Conservation (phyloP, 2,888 invertebrate species). For the Habroteleia sp. region DNA sequence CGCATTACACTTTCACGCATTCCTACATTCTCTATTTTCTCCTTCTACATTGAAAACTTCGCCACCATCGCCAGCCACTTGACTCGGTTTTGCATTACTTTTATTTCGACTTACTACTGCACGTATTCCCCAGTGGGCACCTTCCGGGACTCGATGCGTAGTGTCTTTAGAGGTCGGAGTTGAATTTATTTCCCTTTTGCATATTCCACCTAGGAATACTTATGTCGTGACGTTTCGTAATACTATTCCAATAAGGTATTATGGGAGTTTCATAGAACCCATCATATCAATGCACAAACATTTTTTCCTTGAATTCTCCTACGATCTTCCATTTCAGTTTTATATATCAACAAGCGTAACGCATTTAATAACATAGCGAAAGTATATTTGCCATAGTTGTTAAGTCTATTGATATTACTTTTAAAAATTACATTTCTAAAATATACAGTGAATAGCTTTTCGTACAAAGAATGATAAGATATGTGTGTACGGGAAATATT, state of each 20-base stretch:
- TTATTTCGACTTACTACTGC: conserved; percentile 60
- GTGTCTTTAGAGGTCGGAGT: conserved; percentile 54
- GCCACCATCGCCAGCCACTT: conserved; percentile 58
- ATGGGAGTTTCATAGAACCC: conserved; percentile 33
- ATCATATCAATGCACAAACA: conserved; percentile 43
- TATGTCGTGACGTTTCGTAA: conserved; percentile 50
- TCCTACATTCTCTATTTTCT: conserved; percentile 55
- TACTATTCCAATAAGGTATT: conserved; percentile 52
- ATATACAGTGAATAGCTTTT: too few relatives aligned
- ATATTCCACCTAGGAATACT: conserved; percentile 57
- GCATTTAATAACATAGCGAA: conserved; percentile 20
- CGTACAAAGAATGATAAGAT: too few relatives aligned
- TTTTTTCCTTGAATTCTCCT: conserved; percentile 26
- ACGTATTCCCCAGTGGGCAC: conserved; percentile 55
- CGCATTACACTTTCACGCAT: conserved; percentile 60
- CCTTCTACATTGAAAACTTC: conserved; percentile 50
- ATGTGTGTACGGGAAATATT: too few relatives aligned
- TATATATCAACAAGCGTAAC: conserved; percentile 22
- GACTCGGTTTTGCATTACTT: conserved; percentile 65
- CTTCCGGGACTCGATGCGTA: conserved; percentile 56
- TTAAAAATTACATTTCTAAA: conserved; percentile 1
- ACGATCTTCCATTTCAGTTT: conserved; percentile 25
- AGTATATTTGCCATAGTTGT: conserved; percentile 12
- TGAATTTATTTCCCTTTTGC: conserved; percentile 62
- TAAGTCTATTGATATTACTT: conserved; percentile 26